Evolutionary conservation across 2,113 vertebrate genomes (phyloP).

Genomic region (Proterorhinus semilunaris): DNA sequence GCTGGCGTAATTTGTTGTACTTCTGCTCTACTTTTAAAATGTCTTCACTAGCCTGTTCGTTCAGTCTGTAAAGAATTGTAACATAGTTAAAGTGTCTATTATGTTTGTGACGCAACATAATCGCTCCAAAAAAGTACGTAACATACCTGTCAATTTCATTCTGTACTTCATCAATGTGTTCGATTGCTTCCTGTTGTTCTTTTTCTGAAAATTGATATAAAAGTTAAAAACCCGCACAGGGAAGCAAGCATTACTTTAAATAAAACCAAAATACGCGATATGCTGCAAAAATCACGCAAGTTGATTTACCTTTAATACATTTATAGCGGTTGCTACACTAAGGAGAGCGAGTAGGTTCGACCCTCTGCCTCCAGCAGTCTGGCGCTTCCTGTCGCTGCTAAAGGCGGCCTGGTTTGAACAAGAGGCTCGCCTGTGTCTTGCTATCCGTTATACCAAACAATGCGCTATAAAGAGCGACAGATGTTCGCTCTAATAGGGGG

Average conservation of each 20-base stretch:
- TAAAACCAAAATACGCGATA: not conserved
- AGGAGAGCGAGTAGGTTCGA: conserved; percentile 2
- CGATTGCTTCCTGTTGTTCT: conserved; percentile 99
- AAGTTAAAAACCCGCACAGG: not conserved
- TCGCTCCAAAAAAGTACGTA: rapidly evolving
- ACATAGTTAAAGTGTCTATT: too few relatives aligned
- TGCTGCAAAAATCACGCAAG: not conserved
- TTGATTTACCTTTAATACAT: too few relatives aligned
- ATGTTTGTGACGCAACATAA: not conserved
- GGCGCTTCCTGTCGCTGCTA: conserved; percentile 65
- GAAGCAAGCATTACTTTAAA: not conserved
- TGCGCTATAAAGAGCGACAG: not conserved
- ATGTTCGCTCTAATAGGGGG: too few relatives aligned
- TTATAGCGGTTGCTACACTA: not conserved
- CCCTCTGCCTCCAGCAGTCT: conserved; percentile 28
- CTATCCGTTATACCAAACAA: not conserved
- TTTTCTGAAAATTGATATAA: conserved; percentile 80
- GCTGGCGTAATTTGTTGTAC: conserved; percentile 99
- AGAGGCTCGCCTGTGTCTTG: conserved; percentile 26
- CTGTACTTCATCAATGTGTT: conserved; percentile 99
- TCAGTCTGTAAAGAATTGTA: conserved; percentile 81
- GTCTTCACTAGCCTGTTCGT: conserved; percentile 99
- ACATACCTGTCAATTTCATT: conserved; percentile 99
- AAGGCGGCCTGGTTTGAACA: conserved; percentile 71
- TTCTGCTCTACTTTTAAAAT: conserved; percentile 99